These are phyloP conservation scores for Beris morrisii DNA, from an alignment of 2,888 invertebrate species.

Conservation along the genomic window DNA sequence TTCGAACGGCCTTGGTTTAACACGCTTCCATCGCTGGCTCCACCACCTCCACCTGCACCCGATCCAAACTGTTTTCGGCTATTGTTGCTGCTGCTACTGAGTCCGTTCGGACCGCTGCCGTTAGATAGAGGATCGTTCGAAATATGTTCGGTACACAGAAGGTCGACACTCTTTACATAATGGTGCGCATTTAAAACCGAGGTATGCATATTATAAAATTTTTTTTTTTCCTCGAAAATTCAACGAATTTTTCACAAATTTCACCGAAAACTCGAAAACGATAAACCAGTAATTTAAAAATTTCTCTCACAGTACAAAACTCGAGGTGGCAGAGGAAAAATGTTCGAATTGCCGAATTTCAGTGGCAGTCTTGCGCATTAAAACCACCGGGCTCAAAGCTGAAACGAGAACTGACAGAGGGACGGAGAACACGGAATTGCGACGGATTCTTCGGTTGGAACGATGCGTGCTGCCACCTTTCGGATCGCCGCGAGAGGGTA, in stretches of 20 bases:
- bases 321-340: neutral
- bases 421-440: too few species aligned
- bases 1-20: constrained; percentile 41
- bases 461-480: too few species aligned
- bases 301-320: neutral
- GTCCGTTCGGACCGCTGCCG: neutral
- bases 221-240: neutral
- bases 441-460: too few species aligned
- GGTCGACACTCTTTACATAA: constrained; percentile 17
- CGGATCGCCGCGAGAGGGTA: too few species aligned
- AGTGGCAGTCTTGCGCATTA: too few species aligned
- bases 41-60: neutral
- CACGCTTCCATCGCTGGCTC: neutral
- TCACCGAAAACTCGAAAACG: neutral
- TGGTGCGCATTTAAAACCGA: too few species aligned
- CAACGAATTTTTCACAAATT: neutral
- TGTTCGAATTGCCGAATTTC: too few species aligned
- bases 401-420: too few species aligned
- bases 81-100: neutral
- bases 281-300: constrained; percentile 8
- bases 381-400: too few species aligned
- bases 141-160: constrained; percentile 26
- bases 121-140: constrained; percentile 12
- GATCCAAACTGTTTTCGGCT: neutral
- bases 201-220: too few species aligned